These are phyloP conservation scores for Eremobia ochroleuca DNA, from an alignment of 2,888 invertebrate genomes.

Conservation along the genomic window DNA sequence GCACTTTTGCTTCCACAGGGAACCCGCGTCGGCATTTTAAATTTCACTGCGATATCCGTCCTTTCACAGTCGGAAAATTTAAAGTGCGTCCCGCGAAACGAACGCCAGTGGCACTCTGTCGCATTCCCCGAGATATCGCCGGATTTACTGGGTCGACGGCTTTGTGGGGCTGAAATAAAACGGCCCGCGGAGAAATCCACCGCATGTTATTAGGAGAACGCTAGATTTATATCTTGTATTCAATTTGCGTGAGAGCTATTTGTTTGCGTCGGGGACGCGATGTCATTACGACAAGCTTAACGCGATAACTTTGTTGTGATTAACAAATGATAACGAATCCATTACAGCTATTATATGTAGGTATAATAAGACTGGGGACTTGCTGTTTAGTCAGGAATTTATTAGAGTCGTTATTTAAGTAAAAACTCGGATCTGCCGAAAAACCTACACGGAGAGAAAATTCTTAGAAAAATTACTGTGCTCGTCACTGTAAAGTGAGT, in stretches of 20 bases:
- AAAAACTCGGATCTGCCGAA: neutral
- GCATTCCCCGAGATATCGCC: slow-evolving; percentile 86
- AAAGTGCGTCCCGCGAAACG: slow-evolving; percentile 86
- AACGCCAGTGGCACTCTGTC: slow-evolving; percentile 85
- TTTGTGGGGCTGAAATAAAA: slow-evolving; percentile 88
- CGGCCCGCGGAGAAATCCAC: slow-evolving; percentile 88
- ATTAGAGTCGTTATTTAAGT: slow-evolving; percentile 14
- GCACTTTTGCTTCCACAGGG: slow-evolving; percentile 79
- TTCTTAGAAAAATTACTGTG: too few species aligned
- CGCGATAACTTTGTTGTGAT: slow-evolving; percentile 76
- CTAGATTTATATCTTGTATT: slow-evolving; percentile 89
- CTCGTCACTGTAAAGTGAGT: too few species aligned
- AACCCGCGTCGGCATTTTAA: slow-evolving; percentile 81
- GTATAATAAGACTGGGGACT: slow-evolving; percentile 49
- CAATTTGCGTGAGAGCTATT: slow-evolving; percentile 88
- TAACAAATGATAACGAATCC: slow-evolving; percentile 73
- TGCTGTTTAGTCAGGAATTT: slow-evolving; percentile 39
- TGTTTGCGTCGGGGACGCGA: slow-evolving; percentile 77
- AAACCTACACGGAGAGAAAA: too few species aligned
- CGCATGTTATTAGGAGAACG: slow-evolving; percentile 87
- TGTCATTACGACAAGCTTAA: slow-evolving; percentile 73
- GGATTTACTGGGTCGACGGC: slow-evolving; percentile 88
- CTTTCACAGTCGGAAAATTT: slow-evolving; percentile 84
- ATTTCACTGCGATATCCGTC: slow-evolving; percentile 82
- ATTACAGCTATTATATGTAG: slow-evolving; percentile 59